A percentile compares a stretch with the other conserved stretches of the same genome.
These are phyloP conservation scores for Calypte anna DNA, from an alignment of 2,113 vertebrate species.

Conservation along the genomic window DNA sequence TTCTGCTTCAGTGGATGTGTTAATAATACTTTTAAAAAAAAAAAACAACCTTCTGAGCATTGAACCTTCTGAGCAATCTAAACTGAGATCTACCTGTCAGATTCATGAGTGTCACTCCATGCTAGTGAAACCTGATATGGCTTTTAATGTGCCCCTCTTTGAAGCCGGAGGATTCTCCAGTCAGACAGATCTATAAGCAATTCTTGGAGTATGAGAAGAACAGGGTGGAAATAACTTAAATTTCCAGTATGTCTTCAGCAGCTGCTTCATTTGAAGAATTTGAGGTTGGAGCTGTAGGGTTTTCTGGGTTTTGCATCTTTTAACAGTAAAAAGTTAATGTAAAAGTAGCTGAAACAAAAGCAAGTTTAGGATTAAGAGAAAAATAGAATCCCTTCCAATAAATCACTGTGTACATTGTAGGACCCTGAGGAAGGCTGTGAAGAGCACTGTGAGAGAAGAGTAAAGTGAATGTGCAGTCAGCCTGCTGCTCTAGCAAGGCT, in stretches of 20 bases:
- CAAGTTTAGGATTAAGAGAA: background rate
- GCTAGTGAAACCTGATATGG: background rate
- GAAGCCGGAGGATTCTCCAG: background rate
- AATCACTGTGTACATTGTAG: background rate
- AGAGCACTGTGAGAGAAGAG: background rate
- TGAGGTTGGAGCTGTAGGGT: background rate
- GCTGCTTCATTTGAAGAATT: background rate
- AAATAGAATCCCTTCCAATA: background rate
- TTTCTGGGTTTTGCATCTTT: background rate
- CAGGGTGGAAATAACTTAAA: background rate
- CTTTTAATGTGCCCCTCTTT: background rate
- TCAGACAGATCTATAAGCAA: background rate
- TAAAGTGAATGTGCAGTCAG: background rate
- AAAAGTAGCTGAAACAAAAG: background rate
- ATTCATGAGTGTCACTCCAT: background rate
- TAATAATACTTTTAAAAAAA: background rate
- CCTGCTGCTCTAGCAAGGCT: background rate
- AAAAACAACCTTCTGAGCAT: too few species aligned
- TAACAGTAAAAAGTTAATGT: background rate
- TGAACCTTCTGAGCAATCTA: background rate
- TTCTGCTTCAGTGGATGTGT: background rate
- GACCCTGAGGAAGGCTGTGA: background rate
- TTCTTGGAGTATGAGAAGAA: background rate
- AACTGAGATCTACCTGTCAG: background rate
- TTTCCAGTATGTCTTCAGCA: background rate